Percentiles rank a stretch among this genome's conserved stretches.
phyloP scores from a whole-genome alignment of 1,140 invertebrate genomes.

The Fopius arisanus region DNA sequence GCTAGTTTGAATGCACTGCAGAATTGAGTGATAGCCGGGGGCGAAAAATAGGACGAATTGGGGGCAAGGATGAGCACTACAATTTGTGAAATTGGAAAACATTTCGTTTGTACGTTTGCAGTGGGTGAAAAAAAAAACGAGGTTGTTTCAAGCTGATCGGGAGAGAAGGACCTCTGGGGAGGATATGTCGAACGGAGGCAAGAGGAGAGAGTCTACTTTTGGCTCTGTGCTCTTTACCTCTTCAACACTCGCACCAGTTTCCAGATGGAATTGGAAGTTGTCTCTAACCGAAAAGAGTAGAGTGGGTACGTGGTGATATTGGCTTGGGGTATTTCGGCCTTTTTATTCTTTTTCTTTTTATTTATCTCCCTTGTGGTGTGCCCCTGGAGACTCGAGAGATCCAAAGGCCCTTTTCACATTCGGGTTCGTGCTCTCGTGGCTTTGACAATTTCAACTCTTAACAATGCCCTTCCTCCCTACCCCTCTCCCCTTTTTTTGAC shows the following conservation, averaged over 20 bases:
- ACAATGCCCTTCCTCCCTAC: slow-evolving; percentile 17
- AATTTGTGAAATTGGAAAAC: slow-evolving; percentile 26
- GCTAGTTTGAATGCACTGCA: too few relatives aligned
- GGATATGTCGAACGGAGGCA: background rate
- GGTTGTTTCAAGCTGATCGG: slow-evolving; percentile 21
- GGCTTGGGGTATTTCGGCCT: background rate
- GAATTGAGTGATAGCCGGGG: background rate
- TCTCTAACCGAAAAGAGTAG: slow-evolving; percentile 31
- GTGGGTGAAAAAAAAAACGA: background rate
- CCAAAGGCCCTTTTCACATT: slow-evolving; percentile 17
- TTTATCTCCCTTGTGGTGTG: slow-evolving; percentile 8
- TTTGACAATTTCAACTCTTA: slow-evolving; percentile 29
- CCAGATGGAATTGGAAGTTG: slow-evolving; percentile 30
- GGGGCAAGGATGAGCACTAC: background rate
- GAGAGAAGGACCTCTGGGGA: background rate
- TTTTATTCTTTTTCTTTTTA: background rate
- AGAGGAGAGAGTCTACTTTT: background rate
- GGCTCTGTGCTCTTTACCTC: background rate
- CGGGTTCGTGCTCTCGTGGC: slow-evolving; percentile 8
- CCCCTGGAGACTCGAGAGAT: slow-evolving; percentile 7
- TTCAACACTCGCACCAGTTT: slow-evolving; percentile 11
- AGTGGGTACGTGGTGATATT: slow-evolving; percentile 22
- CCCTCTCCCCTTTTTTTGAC: background rate
- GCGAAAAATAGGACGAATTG: background rate
- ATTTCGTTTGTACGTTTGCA: slow-evolving; percentile 16